phyloP scores from a whole-genome alignment of 2,113 vertebrate genomes.

The Triplophysa rosa region DNA sequence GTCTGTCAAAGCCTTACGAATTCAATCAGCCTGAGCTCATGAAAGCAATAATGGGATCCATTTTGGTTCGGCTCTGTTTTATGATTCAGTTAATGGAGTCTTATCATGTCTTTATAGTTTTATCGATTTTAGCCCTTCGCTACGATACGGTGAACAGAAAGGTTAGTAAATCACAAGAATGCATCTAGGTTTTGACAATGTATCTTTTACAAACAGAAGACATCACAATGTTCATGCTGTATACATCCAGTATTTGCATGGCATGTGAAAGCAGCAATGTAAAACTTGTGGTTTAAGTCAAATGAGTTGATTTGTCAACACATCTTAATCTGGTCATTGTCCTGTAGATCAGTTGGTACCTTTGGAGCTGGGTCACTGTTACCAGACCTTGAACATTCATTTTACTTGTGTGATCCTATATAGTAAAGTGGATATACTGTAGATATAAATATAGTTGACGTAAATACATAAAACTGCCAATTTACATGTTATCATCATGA shows the following conservation, averaged over 20 bases:
- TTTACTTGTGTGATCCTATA: neutral
- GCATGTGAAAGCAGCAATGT: no score
- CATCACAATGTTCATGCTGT: neutral
- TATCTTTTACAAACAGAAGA: neutral
- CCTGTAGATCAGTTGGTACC: neutral
- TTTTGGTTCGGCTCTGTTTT: neutral
- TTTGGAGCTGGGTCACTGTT: neutral
- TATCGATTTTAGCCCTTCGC: neutral
- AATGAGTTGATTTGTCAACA: neutral
- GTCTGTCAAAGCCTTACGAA: no score
- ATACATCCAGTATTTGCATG: neutral
- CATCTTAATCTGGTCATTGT: slow-evolving; percentile 2
- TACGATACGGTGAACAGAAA: neutral
- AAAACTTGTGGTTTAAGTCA: neutral
- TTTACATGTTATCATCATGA: neutral
- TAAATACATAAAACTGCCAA: neutral
- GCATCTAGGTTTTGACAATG: neutral
- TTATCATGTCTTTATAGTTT: neutral
- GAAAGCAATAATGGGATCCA: neutral
- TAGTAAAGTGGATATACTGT: neutral
- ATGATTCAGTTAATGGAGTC: neutral
- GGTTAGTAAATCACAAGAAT: neutral
- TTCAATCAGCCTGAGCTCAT: neutral
- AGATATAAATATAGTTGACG: neutral
- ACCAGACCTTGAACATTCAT: no score